These are phyloP conservation scores for Eupristina koningsbergeri DNA, from an alignment of 1,140 invertebrate species.

Conservation along the genomic window DNA sequence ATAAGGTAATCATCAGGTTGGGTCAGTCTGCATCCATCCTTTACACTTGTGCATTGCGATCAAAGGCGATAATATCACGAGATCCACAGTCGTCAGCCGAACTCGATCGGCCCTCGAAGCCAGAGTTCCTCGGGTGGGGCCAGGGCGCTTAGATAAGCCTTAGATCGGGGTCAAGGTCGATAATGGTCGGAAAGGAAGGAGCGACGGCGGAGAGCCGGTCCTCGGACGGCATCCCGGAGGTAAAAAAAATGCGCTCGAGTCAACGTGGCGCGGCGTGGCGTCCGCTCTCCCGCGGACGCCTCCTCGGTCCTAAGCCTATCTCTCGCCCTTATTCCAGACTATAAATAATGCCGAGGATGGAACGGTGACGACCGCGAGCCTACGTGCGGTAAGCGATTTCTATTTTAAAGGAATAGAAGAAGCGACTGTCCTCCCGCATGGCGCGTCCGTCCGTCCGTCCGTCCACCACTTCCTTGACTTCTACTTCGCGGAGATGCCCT, in stretches of 20 bases:
- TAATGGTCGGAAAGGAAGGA: background rate
- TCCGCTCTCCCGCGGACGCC: background rate
- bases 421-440: background rate
- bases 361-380: background rate
- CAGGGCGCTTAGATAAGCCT: background rate
- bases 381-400: background rate
- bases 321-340: background rate
- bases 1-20: background rate
- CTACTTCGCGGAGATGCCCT: no score
- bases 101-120: no score
- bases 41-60: background rate
- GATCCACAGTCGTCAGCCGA: no score
- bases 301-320: background rate
- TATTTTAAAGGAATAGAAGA: slow-evolving; percentile 26
- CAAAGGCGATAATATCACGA: background rate
- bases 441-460: background rate
- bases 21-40: background rate
- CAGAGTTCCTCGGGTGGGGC: background rate
- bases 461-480: background rate
- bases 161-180: slow-evolving; percentile 1
- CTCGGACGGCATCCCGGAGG: background rate
- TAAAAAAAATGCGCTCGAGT: slow-evolving; percentile 23
- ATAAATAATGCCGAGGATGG: background rate
- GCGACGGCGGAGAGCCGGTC: background rate
- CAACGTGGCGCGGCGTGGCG: background rate